Base-by-base conservation (phyloP, 1,140 invertebrate species). In the Philaenus spumarius region DNA sequence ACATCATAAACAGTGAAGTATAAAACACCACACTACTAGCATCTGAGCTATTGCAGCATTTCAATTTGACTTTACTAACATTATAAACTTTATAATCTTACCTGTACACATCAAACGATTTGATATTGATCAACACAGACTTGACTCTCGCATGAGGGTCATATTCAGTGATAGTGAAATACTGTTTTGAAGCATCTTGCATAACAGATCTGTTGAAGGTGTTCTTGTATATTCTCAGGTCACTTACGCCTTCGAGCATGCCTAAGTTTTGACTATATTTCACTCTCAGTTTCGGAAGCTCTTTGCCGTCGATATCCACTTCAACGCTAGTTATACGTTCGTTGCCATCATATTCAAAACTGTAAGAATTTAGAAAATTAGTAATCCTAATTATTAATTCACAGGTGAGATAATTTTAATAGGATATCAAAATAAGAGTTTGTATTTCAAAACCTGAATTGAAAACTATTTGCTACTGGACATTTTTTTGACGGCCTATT, bases 281-380 rank as follows among this genome's bases (percentile, higher is more conserved):
- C 48, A 92, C 72, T 61, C 87, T 79, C 23, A 90, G 73, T 30
- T 81, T 77, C 1, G 82, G 78, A 20, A 82, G 77, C 73, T 72
- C 84, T 72, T 93, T 93, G 24, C 88, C 89, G 68, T 89, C 89
- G 35, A 94, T 86, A 67, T 91, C 89, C 19, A 90, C 86, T 64
- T 93, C 89, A 57, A 93, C 88, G n/a, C 83, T 83, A 5, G 87
- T 89, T 46, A 93, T 77, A 17, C 92, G 76, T 0, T 89, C 90
- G 67, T 89, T 88, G 1, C 90, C 90, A 70, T 96, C 93, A 68
- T 94, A 94, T 63, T 93, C 88, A 68, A 92, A 95, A 66, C 90
- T 75, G 42, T 69, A 65, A 56, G 71, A 69, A 26, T 42, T 37
- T 11, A n/a, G 23, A 4, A 23, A 47, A 47, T 7, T 47, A 47